Conservation (phyloP, 2,888 invertebrate genomes). For the Synanthedon formicaeformis region DNA sequence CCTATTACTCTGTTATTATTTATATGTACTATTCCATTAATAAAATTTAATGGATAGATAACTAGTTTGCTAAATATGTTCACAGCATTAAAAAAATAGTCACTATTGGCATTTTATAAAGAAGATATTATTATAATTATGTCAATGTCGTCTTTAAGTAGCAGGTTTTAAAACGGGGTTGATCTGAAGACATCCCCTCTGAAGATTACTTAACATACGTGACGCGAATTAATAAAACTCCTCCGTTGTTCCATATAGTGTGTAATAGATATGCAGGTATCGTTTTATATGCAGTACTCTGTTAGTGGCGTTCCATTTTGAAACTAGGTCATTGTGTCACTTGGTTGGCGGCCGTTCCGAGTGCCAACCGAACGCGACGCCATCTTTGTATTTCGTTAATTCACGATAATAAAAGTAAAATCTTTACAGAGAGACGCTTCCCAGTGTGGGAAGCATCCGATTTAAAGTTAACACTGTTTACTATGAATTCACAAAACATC, state of each 20-base stretch:
- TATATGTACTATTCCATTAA: too few species aligned
- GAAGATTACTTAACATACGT: too few species aligned
- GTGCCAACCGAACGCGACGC: slow-evolving; percentile 51
- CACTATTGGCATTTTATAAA: too few species aligned
- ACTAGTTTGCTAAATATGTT: too few species aligned
- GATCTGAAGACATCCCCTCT: too few species aligned
- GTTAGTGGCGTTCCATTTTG: slow-evolving; percentile 65
- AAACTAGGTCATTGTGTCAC: slow-evolving; percentile 67
- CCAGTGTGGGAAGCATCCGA: slow-evolving; percentile 1
- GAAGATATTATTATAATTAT: too few species aligned
- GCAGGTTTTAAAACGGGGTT: too few species aligned
- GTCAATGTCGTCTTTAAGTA: too few species aligned
- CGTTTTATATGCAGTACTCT: slow-evolving; percentile 14
- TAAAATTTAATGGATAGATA: too few species aligned
- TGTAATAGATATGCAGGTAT: background rate
- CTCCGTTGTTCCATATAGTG: background rate
- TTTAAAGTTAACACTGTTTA: background rate
- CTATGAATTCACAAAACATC: background rate
- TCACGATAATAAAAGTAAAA: slow-evolving; percentile 22
- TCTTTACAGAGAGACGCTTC: slow-evolving; percentile 4
- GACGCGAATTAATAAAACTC: too few species aligned
- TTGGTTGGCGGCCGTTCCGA: slow-evolving; percentile 58
- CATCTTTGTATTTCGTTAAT: slow-evolving; percentile 61
- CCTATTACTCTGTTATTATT: too few species aligned
- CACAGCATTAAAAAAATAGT: too few species aligned